phyloP scores from a whole-genome alignment of 2,797 vertebrate species.

The Hozukius guyotensis region DNA sequence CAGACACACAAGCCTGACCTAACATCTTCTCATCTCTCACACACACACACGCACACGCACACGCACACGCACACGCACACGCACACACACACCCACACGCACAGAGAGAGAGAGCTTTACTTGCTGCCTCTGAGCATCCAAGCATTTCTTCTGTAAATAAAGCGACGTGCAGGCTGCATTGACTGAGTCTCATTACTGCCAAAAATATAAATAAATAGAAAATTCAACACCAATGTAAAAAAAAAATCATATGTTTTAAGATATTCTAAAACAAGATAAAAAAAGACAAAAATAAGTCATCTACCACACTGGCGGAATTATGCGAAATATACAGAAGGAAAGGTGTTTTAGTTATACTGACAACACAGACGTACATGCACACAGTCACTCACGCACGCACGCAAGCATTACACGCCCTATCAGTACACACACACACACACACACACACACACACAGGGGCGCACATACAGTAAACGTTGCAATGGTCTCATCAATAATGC shows the following conservation, averaged over 20 bases:
- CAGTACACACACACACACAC: slow-evolving; percentile 23
- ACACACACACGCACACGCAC: not conserved
- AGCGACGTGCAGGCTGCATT: not conserved
- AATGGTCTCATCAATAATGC: slow-evolving; percentile 91
- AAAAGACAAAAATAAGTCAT: slow-evolving; percentile 26
- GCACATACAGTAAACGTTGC: slow-evolving; percentile 70
- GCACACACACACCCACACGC: not conserved
- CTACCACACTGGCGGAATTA: slow-evolving; percentile 13
- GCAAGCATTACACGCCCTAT: slow-evolving; percentile 15
- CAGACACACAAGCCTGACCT: not conserved
- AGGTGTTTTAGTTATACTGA: slow-evolving; percentile 43
- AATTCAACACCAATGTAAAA: not conserved
- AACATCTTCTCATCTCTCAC: not conserved
- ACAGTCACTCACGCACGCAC: not conserved
- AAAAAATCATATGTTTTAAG: not conserved
- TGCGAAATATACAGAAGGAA: slow-evolving; percentile 20
- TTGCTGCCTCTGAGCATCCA: slow-evolving; percentile 6
- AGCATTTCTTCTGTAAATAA: slow-evolving; percentile 5
- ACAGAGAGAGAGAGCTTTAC: not conserved
- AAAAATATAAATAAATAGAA: not conserved
- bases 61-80: not conserved
- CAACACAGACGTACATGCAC: slow-evolving; percentile 25
- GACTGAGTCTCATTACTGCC: not conserved
- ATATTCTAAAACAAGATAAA: not conserved
- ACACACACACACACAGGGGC: not conserved